Conservation (phyloP, 2,113 vertebrate genomes). For the Picathartes gymnocephalus region DNA sequence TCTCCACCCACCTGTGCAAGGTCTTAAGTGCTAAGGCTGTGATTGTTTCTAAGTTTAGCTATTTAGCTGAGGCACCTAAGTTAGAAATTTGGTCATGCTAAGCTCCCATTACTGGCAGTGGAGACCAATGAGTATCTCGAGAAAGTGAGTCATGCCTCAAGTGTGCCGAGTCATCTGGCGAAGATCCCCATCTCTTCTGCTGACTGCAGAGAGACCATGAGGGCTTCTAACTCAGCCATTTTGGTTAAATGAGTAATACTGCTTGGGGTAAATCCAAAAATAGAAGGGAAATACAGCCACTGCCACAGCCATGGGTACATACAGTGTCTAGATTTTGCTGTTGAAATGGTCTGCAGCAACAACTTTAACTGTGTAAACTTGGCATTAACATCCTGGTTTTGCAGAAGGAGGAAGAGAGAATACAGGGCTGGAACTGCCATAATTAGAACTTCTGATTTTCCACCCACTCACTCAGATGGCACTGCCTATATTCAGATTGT, state of each 20-base stretch:
- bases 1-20: not conserved
- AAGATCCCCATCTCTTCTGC: not conserved
- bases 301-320: not conserved
- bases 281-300: not conserved
- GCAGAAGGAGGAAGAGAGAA: not conserved
- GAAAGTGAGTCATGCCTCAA: slow-evolving; percentile 36
- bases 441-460: not conserved
- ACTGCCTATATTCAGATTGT: not conserved
- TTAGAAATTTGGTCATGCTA: slow-evolving; percentile 20
- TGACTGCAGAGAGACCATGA: not conserved
- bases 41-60: slow-evolving; percentile 33
- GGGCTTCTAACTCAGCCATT: not conserved
- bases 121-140: not conserved
- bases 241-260: not conserved
- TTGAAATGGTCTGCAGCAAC: not conserved
- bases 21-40: not conserved
- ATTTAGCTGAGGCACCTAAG: not conserved
- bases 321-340: not conserved
- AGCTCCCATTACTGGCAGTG: not conserved
- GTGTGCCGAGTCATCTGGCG: not conserved
- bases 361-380: not conserved
- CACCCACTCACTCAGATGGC: not conserved
- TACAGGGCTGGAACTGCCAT: not conserved
- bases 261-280: not conserved
- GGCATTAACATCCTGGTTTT: not conserved